A percentile compares a stretch with the other conserved stretches of the same genome.
Evolutionary conservation across 2,113 vertebrate genomes (phyloP).

Genomic region (Xiphophorus hellerii): DNA sequence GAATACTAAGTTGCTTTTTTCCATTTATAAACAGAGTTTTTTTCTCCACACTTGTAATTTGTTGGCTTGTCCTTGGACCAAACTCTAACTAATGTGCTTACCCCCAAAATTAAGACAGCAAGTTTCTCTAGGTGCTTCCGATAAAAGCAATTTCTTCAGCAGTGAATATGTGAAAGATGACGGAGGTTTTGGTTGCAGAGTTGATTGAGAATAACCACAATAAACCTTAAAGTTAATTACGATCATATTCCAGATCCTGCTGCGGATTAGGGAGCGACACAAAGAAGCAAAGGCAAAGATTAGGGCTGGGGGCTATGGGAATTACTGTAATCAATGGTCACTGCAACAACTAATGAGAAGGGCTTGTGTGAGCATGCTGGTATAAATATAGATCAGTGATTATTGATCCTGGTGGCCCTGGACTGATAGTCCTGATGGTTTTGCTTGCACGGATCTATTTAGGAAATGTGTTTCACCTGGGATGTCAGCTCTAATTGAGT

Average conservation of each 20-base stretch:
- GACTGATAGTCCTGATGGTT: conserved; percentile 21
- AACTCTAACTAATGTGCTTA: background rate
- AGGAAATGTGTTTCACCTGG: conserved; percentile 38
- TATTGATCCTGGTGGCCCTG: conserved; percentile 34
- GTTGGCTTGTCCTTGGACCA: background rate
- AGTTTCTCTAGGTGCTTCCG: background rate
- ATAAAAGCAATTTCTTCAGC: background rate
- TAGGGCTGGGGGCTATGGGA: conserved; percentile 11
- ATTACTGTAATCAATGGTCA: conserved; percentile 27
- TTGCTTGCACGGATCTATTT: conserved; percentile 33
- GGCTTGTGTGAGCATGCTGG: conserved; percentile 1
- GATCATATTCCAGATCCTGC: conserved; percentile 34
- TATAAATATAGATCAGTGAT: conserved; percentile 37
- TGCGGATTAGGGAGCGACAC: conserved; percentile 11
- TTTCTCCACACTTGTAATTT: background rate
- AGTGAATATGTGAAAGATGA: background rate
- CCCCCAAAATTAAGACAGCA: background rate
- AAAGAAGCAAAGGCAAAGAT: conserved; percentile 19
- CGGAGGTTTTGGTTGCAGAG: background rate
- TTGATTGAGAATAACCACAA: background rate
- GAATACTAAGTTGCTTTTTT: background rate
- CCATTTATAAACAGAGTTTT: background rate
- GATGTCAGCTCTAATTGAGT: conserved; percentile 12
- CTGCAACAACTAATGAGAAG: background rate
- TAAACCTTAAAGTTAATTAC: conserved; percentile 21